These are phyloP conservation scores for Sphecodes monilicornis DNA, from an alignment of 2,888 invertebrate species.

Conservation along the genomic window DNA sequence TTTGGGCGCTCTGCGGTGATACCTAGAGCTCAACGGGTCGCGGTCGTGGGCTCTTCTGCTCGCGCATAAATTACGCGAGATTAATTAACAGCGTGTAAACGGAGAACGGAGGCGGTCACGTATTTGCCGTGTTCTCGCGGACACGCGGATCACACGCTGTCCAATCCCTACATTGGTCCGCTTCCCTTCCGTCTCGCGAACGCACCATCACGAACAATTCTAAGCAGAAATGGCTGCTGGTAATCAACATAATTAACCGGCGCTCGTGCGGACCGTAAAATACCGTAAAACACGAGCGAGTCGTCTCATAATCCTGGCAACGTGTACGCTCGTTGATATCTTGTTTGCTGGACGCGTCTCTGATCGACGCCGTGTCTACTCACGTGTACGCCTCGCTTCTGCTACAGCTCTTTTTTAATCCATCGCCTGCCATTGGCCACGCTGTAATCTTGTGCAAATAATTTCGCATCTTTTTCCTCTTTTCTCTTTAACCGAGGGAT, in stretches of 20 bases:
- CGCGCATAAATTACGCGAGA: slow-evolving; percentile 47
- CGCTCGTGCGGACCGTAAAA: slow-evolving; percentile 23
- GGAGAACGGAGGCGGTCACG: slow-evolving; percentile 43
- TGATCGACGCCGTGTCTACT: background rate
- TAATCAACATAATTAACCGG: slow-evolving; percentile 58
- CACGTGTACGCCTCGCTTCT: background rate
- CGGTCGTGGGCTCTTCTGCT: background rate
- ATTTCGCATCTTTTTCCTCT: background rate
- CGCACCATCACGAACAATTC: slow-evolving; percentile 56
- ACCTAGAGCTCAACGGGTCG: background rate
- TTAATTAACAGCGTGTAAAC: slow-evolving; percentile 65
- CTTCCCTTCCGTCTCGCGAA: slow-evolving; percentile 26
- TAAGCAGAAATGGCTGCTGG: slow-evolving; percentile 37
- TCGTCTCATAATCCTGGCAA: slow-evolving; percentile 17
- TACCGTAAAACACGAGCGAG: slow-evolving; percentile 28
- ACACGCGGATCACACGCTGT: background rate
- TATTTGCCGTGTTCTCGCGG: slow-evolving; percentile 48
- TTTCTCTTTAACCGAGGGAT: background rate
- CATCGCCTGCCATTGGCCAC: background rate
- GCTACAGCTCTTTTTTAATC: background rate
- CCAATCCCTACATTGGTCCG: slow-evolving; percentile 53
- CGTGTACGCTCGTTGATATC: slow-evolving; percentile 3
- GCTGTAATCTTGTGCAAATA: background rate
- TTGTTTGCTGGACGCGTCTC: slow-evolving; percentile 11
- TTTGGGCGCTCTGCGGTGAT: background rate